These are phyloP conservation scores for Xenopus petersii DNA, from an alignment of 2,797 vertebrate genomes.

Conservation along the genomic window DNA sequence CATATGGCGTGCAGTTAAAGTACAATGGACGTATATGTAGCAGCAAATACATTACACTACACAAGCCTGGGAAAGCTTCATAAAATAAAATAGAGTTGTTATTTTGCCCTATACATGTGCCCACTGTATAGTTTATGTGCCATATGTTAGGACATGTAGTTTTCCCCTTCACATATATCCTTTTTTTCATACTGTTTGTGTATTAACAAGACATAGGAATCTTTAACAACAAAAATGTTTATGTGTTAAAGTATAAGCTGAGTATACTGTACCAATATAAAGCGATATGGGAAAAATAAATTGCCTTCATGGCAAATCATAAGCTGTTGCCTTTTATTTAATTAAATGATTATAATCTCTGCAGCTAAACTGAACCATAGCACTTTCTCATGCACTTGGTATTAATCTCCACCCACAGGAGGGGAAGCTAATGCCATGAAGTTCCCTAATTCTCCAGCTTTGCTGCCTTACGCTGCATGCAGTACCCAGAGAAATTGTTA, in stretches of 20 bases:
- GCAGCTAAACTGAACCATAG: constrained; percentile 4
- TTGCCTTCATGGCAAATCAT: background rate
- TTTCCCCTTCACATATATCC: too few relatives aligned
- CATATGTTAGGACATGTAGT: too few relatives aligned
- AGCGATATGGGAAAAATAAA: background rate
- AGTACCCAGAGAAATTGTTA: background rate
- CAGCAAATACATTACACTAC: too few relatives aligned
- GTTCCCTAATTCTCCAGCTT: constrained; percentile 11
- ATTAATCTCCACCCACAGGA: constrained; percentile 32
- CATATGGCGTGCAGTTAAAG: too few relatives aligned
- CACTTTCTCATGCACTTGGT: constrained; percentile 5
- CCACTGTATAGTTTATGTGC: too few relatives aligned
- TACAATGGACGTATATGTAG: too few relatives aligned
- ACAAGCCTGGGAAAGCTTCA: too few relatives aligned
- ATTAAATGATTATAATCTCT: constrained; percentile 4
- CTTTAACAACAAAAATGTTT: background rate
- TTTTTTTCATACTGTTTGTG: too few relatives aligned
- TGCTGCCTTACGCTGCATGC: constrained; percentile 14
- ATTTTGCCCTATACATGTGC: too few relatives aligned
- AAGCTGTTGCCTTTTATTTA: background rate
- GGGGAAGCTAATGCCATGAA: background rate
- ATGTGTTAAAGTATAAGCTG: background rate
- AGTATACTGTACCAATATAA: background rate
- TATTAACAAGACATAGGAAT: background rate
- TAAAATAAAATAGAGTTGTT: too few relatives aligned